Evolutionary conservation across 2,888 invertebrate species (phyloP).

Genomic region (Oligia latruncula): DNA sequence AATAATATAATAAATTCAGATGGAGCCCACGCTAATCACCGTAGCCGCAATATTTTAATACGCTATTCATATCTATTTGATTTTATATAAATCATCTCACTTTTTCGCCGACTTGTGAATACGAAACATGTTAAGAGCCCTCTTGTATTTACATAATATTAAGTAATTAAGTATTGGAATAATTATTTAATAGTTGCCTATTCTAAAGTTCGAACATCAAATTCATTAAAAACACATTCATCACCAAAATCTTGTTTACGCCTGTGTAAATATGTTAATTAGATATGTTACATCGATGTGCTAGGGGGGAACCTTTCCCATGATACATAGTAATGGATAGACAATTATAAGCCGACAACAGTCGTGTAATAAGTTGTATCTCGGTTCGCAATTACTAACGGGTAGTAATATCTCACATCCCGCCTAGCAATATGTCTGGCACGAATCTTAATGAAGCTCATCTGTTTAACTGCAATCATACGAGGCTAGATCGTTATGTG

Average conservation of each 20-base stretch:
- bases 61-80: conserved; percentile 42
- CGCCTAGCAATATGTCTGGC: conserved; percentile 55
- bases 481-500: conserved; percentile 44
- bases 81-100: conserved; percentile 46
- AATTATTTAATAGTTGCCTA: not conserved
- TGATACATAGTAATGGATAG: conserved; percentile 35
- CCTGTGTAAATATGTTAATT: not conserved
- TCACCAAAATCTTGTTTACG: not conserved
- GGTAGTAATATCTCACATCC: conserved; percentile 57
- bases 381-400: conserved; percentile 57
- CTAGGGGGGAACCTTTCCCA: conserved; percentile 12
- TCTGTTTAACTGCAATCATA: conserved; percentile 56
- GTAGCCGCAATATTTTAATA: conserved; percentile 45
- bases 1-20: conserved; percentile 49
- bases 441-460: conserved; percentile 66
- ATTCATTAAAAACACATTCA: not conserved
- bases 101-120: conserved; percentile 26
- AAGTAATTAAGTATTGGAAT: conserved; percentile 5
- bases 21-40: conserved; percentile 40
- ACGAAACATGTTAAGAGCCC: conserved; percentile 23
- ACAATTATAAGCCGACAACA: conserved; percentile 60
- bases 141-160: conserved; percentile 22
- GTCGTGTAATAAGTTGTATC: conserved; percentile 52
- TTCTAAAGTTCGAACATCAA: not conserved
- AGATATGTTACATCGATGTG: conserved; percentile 11